Base-by-base conservation (phyloP, 2,888 invertebrate genomes). In the Acronicta leporina region DNA sequence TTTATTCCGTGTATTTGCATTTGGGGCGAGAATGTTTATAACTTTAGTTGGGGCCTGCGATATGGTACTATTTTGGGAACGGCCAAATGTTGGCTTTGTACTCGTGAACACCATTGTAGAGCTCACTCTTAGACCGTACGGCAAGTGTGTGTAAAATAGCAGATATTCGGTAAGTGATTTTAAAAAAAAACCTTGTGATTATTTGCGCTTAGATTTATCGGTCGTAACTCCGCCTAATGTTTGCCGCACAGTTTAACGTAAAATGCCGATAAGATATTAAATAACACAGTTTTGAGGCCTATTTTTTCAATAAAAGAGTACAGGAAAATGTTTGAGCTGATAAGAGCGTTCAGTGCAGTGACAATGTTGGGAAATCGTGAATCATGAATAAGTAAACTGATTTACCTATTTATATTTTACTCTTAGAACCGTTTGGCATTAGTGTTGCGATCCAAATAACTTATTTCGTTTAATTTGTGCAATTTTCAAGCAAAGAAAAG, bases 1-100 rank as follows among this genome's bases (percentile, higher is more conserved):
- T 87, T 81, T 80, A 70, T 79, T 75, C 64, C 63, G 68, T 64
- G 74, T 78, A 81, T 81, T 77, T 83, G 89, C 87, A 86, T 90
- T 88, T 75, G 79, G 73, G 77, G 60, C 72, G 73, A 70, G 87
- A 85, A 88, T 94, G 94, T 94, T 94, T 93, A 93, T 91, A 92
- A 91, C 89, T 90, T 92, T 91, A 87, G 85, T 89, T 89, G 92
- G 93, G 79, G 92, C 90, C 92, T 92, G 88, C 85, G 84, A 79
- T 65, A 77, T 79, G 70, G 85, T 84, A 91, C 93, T 94, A 94
- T 94, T 94, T 94, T 90, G 87, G 94, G 94, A 93, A 79, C 92
- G 87, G 80, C 86, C 90, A 90, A 92, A 90, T 90, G 92, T 89
- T 91, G 84, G 86, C 84, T 86, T 86, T 84, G 85, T 85, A 85